These are phyloP conservation scores for Cathartes aura DNA, from an alignment of 2,113 vertebrate genomes.

Conservation along the genomic window DNA sequence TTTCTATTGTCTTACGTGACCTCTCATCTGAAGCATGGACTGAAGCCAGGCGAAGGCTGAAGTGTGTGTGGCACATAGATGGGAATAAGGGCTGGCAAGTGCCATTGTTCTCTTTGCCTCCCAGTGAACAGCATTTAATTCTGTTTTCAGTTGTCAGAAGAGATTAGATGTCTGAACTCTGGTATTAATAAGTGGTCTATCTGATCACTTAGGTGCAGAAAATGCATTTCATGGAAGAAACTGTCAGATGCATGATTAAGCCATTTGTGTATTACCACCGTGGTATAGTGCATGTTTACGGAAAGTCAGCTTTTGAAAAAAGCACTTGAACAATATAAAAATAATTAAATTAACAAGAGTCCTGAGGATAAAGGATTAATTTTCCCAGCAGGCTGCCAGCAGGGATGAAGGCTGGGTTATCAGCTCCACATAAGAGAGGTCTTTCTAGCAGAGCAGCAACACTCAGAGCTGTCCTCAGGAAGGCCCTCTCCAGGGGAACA, in stretches of 20 bases:
- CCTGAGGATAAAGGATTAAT: not conserved
- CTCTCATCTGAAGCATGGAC: not conserved
- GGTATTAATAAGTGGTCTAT: not conserved
- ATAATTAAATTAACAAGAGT: slow-evolving; percentile 41
- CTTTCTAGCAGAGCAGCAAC: not conserved
- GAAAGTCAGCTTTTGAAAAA: slow-evolving; percentile 9
- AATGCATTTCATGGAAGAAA: not conserved
- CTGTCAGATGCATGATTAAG: not conserved
- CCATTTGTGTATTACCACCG: not conserved
- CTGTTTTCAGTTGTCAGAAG: slow-evolving; percentile 20
- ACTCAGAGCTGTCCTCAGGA: not conserved
- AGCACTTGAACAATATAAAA: not conserved
- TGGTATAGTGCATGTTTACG: not conserved
- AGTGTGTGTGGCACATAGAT: not conserved
- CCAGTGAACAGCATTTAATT: not conserved
- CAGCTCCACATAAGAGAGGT: not conserved
- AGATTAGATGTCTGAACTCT: slow-evolving; percentile 27
- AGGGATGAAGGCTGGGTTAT: not conserved
- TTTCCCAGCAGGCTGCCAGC: not conserved
- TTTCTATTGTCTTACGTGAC: not conserved
- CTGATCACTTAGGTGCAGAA: not conserved
- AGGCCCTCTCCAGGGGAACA: not conserved
- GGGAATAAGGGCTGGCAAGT: slow-evolving; percentile 49
- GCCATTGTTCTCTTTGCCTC: slow-evolving; percentile 44
- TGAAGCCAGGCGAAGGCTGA: not conserved